phyloP scores from a whole-genome alignment of 2,113 vertebrate genomes.

The Suncus etruscus region DNA sequence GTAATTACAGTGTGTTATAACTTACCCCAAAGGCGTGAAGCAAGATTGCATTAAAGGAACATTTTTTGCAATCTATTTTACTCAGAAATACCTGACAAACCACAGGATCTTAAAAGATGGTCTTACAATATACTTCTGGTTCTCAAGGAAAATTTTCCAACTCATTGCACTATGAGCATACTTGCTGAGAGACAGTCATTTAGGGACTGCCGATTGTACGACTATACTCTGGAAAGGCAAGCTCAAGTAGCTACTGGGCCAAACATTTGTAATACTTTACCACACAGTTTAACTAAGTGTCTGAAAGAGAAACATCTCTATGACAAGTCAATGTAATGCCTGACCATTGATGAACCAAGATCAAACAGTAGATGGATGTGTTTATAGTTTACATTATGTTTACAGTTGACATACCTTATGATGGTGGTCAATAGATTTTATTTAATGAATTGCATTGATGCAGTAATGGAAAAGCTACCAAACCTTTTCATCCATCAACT shows the following conservation, averaged over 20 bases:
- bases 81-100: conserved; percentile 46
- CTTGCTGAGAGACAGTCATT: background rate
- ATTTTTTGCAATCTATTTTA: conserved; percentile 31
- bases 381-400: background rate
- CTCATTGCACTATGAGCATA: conserved; percentile 37
- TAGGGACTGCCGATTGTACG: conserved; percentile 32
- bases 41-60: background rate
- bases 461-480: background rate
- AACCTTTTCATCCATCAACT: background rate
- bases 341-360: conserved; percentile 27
- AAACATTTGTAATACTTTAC: conserved; percentile 65
- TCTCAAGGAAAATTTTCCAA: conserved; percentile 59
- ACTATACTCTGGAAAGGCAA: conserved; percentile 58
- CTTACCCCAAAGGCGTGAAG: background rate
- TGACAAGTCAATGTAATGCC: conserved; percentile 34
- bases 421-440: background rate
- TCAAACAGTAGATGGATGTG: background rate
- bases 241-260: conserved; percentile 36
- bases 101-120: conserved; percentile 48
- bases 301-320: conserved; percentile 18
- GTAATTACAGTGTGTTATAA: conserved; percentile 54
- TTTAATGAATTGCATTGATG: background rate
- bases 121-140: conserved; percentile 19
- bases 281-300: conserved; percentile 59
- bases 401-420: background rate